Evolutionary conservation across 2,797 vertebrate species (phyloP).

Genomic region (Rousettus madagascariensis): DNA sequence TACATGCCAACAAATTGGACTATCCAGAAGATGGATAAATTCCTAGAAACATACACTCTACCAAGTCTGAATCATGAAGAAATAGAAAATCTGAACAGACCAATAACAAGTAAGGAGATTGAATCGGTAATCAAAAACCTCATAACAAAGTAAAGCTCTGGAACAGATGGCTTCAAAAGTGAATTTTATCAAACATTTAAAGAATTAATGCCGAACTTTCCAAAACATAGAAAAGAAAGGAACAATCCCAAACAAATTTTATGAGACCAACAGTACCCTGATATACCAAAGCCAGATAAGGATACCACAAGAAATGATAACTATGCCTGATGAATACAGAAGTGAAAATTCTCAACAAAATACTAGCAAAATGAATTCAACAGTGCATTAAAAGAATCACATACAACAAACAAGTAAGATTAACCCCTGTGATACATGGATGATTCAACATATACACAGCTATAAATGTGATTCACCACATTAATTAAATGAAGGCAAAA

Average conservation of each 20-base stretch:
- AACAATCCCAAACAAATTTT: neutral
- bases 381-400: neutral
- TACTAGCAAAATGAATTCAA: neutral
- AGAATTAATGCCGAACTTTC: neutral
- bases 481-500: neutral
- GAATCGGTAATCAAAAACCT: neutral
- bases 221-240: neutral
- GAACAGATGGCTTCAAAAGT: neutral
- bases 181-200: neutral
- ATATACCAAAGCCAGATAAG: neutral
- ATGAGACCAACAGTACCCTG: neutral
- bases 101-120: neutral
- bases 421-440: neutral
- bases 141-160: neutral
- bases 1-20: neutral
- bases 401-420: neutral
- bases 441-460: neutral
- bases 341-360: neutral
- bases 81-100: neutral
- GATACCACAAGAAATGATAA: neutral
- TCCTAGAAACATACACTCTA: neutral
- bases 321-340: neutral
- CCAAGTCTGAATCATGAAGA: neutral
- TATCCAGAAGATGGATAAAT: neutral
- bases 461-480: neutral